Evolutionary conservation across 2,888 invertebrate species (phyloP), one percentile per base, ranked within the genome.

Genomic region (Frankliniella fusca): DNA sequence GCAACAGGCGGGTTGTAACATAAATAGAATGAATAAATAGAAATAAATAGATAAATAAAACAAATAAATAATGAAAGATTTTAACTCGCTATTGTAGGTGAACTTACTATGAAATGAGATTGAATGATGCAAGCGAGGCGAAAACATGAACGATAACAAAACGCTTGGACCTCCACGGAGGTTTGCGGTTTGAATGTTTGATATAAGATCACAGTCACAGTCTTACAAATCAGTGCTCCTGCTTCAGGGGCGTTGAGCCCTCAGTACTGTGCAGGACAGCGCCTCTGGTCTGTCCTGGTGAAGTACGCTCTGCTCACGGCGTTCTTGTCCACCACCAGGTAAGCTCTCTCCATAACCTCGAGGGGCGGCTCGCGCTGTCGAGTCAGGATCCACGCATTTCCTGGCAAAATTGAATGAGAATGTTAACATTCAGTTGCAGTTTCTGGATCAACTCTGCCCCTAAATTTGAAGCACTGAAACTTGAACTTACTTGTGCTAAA

Each of bases 361-460:
- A 89, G 85, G 0, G 91, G 87, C 27, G 93, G 93, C 81, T 90
- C 89, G 54, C 90, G 89, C 81, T 91, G 90, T 85, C 93, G 90
- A 0, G 93, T 93, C 81, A 94, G 87, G 82, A 94, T 91, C 93
- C 93, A 90, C 5, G 89, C 88, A 83, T 88, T 89, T 85, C 89
- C 89, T 87, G 85, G 18, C 2, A 54, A 12, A 54, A 18, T 15
- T 1, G 8, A 18, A 54, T 54, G 54, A 12, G 18, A 12, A 15
- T 54, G 12, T 54, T 5, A 5, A 54, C n/a, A n/a, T n/a, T n/a
- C n/a, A 38, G 38, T 38, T 3, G 38, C n/a, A 18, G 18, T 15
- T 12, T 54, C 54, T 54, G 54, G 54, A 54, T 54, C 18, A 5
- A 38, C 38, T 38, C 38, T 38, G 3, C 3, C 5, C 38, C 38